phyloP scores from a whole-genome alignment of 2,113 vertebrate genomes.

The Fulmarus glacialis region DNA sequence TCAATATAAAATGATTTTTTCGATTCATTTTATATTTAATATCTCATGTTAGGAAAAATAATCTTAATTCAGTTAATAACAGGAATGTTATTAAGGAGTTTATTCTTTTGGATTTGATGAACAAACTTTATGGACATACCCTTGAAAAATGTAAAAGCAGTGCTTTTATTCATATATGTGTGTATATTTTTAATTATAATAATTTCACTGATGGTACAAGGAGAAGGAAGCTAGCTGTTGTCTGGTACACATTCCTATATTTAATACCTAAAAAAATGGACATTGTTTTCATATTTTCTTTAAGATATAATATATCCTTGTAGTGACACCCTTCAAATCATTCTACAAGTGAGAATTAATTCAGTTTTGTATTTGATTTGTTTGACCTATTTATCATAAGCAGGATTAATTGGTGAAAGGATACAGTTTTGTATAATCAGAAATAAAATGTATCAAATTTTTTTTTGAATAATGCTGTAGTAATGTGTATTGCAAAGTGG shows the following conservation, averaged over 20 bases:
- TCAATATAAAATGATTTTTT: background rate
- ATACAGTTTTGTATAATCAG: background rate
- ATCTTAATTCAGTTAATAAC: background rate
- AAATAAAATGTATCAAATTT: background rate
- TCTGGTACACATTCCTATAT: background rate
- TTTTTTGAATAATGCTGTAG: conserved; percentile 9
- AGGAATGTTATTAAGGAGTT: background rate
- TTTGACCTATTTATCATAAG: background rate
- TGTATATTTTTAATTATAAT: background rate
- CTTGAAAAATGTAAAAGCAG: background rate
- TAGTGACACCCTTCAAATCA: background rate
- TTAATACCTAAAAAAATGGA: background rate
- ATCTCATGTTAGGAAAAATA: background rate
- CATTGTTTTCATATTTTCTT: background rate
- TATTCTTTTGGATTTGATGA: background rate
- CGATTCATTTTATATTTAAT: background rate
- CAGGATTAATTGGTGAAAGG: background rate
- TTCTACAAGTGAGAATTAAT: background rate
- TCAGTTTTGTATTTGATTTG: background rate
- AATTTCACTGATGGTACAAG: background rate
- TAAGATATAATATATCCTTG: background rate
- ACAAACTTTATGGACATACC: background rate
- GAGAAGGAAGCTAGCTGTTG: background rate
- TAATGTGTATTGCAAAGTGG: background rate
- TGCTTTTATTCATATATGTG: background rate